Base-by-base conservation (phyloP, 2,113 vertebrate genomes). In the Calidris pygmaea region DNA sequence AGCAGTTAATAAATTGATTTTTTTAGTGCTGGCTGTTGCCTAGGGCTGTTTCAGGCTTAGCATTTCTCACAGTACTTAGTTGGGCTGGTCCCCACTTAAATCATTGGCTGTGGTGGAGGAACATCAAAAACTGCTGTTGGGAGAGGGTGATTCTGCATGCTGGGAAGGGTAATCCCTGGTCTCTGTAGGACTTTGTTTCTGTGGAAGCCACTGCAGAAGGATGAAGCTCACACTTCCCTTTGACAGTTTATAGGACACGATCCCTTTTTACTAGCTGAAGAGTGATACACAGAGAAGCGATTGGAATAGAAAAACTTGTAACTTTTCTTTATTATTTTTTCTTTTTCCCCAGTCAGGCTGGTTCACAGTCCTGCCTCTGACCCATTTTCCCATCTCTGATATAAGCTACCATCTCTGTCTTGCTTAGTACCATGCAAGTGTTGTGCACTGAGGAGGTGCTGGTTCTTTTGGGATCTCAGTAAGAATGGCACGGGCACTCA, bases 1-100 rank as follows among this genome's bases (percentile, higher is more conserved):
- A 81, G 56, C 35, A 81, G 81, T 93, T 95, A 89, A 95, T 83
- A 73, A 76, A 85, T 85, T 22, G 50, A 21, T 80, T 75, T 73
- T 58, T 68, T 32, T 48, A 88, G 47, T 47, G 21, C n/a, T 84
- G 41, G 23, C 56, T 92, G 35, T 95, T 75, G 86, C 84, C 84
- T 89, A 35, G 53, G 35, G 84, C 89, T 92, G 52, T 92, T 95
- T 78, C 47, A 78, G 47, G 76, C 30, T 89, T 78, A 39, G 45
- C 10, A 12, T 91, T 89, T 92, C 81, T 73, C 60, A 72, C 45
- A 76, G 63, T 65, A 48, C 75, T 73, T 85, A 45, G 14, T 1
- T 88, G 73, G 53, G 56, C 65, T 68, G 65, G 35, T 45, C 60
- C 47, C 30, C 10, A 3, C 24, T 63, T 75, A 78, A 72, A 52